Evolutionary conservation across 1,140 invertebrate genomes (phyloP), one percentile per base, ranked within the genome.

Genomic region (Lucilia sericata): DNA sequence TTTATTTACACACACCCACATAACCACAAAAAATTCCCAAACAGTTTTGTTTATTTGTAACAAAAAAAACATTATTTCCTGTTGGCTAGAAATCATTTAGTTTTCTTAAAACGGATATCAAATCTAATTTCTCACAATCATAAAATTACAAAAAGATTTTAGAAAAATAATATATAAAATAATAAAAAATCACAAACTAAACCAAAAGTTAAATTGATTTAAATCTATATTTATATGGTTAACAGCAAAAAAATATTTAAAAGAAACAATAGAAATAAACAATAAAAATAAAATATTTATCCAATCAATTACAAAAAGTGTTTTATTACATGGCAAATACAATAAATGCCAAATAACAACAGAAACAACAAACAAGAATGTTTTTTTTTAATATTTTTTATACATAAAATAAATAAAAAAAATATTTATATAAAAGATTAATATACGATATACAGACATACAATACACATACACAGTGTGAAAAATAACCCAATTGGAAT

Each of bases 231-330:
- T 55, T 55, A 14, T n/a, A 55, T 55, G 12, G 51, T 55, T 55
- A 55, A 55, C 51, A 55, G 51, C 42, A 42, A 42, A 42, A 42
- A 42, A 7, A 3, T 10, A 42, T 30, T 30, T 2, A 42, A 42
- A 42, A 42, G 42, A 5, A 42, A 42, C 42, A 42, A 42, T 8
- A 42, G 10, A 7, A 42, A 42, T 5, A 55, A 70, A 70, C 65
- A 60, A 60, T 60, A 60, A 60, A 30, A 70, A 70, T 21, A 70
- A 70, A 21, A 70, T 25, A 21, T 70, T 70, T 70, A 70, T 19
- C 21, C 65, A 70, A 70, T 70, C n/a, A 70, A 70, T 70, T 70
- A 21, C 19, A 70, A 70, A 70, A 70, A 70, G 19, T 70, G 17
- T 70, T 70, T 21, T 21, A 70, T 70, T 70, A 70, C 65, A 70